Conservation (phyloP, 2,797 vertebrate genomes). For the Botia kubotai region DNA sequence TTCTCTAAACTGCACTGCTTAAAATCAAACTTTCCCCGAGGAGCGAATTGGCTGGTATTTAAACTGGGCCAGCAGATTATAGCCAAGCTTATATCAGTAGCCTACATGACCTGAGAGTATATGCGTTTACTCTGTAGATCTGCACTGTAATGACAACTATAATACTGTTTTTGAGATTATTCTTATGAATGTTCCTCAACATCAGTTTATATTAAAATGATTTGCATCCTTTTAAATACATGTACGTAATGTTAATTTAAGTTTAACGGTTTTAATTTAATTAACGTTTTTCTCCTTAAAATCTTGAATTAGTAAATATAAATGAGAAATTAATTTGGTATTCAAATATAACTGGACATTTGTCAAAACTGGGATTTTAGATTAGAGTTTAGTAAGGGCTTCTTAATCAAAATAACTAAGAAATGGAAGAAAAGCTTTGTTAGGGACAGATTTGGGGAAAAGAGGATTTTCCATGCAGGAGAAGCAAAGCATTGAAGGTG, state of each 20-base stretch:
- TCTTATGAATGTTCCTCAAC: constrained; percentile 16
- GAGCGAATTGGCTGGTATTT: constrained; percentile 14
- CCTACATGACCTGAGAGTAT: constrained; percentile 6
- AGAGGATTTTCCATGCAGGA: background rate
- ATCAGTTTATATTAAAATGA: background rate
- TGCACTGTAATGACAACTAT: constrained; percentile 25
- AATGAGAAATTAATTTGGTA: too few relatives aligned
- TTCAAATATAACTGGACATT: too few relatives aligned
- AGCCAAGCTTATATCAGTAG: background rate
- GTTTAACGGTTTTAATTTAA: too few relatives aligned
- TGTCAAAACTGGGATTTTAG: background rate
- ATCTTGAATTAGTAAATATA: too few relatives aligned
- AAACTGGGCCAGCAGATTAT: constrained; percentile 37
- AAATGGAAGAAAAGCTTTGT: background rate
- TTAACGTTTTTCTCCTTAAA: too few relatives aligned
- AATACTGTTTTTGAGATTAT: constrained; percentile 32
- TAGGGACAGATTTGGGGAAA: background rate
- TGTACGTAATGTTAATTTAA: background rate
- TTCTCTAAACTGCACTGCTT: background rate
- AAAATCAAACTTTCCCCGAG: constrained; percentile 18
- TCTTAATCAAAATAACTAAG: background rate
- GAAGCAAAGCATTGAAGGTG: constrained; percentile 16
- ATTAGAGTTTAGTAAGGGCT: background rate
- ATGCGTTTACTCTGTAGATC: constrained; percentile 12
- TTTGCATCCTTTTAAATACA: background rate